Base-by-base conservation (phyloP, 2,888 invertebrate genomes). In the Mesochorus sp. region DNA sequence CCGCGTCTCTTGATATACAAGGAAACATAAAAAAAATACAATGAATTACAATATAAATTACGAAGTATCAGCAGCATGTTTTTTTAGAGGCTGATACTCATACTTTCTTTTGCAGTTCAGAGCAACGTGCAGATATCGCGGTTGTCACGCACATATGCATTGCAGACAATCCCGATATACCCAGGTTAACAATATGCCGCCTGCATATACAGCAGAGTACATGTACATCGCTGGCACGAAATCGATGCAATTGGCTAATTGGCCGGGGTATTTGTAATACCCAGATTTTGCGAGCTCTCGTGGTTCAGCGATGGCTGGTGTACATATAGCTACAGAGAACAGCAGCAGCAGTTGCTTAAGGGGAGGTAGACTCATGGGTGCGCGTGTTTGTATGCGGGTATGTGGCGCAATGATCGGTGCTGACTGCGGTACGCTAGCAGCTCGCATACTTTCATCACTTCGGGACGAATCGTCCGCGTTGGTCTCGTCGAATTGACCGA, bases 241-340 rank as follows among this genome's bases (percentile, higher is more conserved):
- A 76, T 76, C 76, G 76, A 67, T 67, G 59, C 76, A 71, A 76
- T 76, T 67, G 76, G 66, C 66, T 72, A 76, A 76, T 76, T 76
- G 76, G 66, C 59, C 34, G 49, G 68, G 31, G 76, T 76, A 42
- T 76, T 76, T 66, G 76, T 76, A 76, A 72, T 76, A 72, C 76
- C 76, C 61, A 76, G 76, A 76, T 76, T 76, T 71, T 37, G 76
- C 34, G 51, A 76, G 42, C 44, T 55, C 59, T 66, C 53, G 66
- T 66, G 17, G 39, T 51, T 57, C 44, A 49, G 28, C 24, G 37
- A 59, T 14, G 66, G 12, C 28, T n/a, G n/a, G n/a, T n/a, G n/a
- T n/a, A 28, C 47, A 34, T 31, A 47, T 12, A 42, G 28, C 53
- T 31, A 53, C 42, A 42, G 39, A 31, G 14, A 74, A 74, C 49